A percentile compares a stretch with the other conserved stretches of the same genome.
These are phyloP conservation scores for Netelia fuscicornis DNA, from an alignment of 2,888 invertebrate genomes.

Conservation along the genomic window DNA sequence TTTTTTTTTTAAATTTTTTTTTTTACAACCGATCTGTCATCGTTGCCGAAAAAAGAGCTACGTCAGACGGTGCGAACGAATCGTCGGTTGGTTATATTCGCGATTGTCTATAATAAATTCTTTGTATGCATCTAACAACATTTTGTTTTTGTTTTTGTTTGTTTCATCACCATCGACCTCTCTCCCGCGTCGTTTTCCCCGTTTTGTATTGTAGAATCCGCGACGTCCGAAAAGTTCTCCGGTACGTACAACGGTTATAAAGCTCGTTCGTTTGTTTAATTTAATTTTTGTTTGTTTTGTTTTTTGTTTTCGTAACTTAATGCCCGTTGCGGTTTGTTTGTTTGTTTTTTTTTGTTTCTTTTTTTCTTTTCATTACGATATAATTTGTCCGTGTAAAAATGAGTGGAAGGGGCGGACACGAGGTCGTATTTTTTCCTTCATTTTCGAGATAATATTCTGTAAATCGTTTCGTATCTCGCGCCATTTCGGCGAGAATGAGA, in stretches of 20 bases:
- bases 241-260: slow-evolving; percentile 75
- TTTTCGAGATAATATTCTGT: neutral
- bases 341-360: slow-evolving; percentile 26
- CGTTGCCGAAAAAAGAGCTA: slow-evolving; percentile 70
- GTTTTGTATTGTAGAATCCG: slow-evolving; percentile 72
- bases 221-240: slow-evolving; percentile 66
- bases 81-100: slow-evolving; percentile 70
- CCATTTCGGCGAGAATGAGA: too few species aligned
- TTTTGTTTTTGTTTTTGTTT: slow-evolving; percentile 67
- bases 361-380: slow-evolving; percentile 44
- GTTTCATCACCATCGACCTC: slow-evolving; percentile 48
- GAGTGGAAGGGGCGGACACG: slow-evolving; percentile 23
- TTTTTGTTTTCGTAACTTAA: slow-evolving; percentile 77
- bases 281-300: slow-evolving; percentile 23
- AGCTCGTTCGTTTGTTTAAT: slow-evolving; percentile 78
- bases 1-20: too few species aligned
- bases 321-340: slow-evolving; percentile 77
- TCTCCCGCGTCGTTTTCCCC: slow-evolving; percentile 49
- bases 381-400: slow-evolving; percentile 29
- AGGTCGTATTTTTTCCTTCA: slow-evolving; percentile 11
- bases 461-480: too few species aligned
- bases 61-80: slow-evolving; percentile 67
- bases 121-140: slow-evolving; percentile 73
- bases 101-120: slow-evolving; percentile 69
- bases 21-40: slow-evolving; percentile 70